A percentile compares a stretch with the other conserved stretches of the same genome.
These are phyloP conservation scores for Drosophila obscura DNA, from an alignment of 1,140 invertebrate species.

Conservation along the genomic window DNA sequence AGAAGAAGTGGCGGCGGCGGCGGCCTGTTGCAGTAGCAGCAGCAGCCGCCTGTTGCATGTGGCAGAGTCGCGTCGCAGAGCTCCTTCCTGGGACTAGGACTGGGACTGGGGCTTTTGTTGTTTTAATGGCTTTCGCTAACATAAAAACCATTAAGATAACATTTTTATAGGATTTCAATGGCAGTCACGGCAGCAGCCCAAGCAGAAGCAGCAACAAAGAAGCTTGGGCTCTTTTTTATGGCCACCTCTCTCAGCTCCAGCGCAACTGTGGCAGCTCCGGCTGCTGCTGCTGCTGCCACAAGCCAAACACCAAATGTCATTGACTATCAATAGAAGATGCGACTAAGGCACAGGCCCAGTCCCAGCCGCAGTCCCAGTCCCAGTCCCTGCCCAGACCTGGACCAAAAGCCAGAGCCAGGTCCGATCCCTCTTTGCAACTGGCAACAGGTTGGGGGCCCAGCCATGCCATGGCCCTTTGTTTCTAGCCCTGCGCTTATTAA, in stretches of 20 bases:
- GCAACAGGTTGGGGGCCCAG: slow-evolving; percentile 41
- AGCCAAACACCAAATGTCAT: slow-evolving; percentile 80
- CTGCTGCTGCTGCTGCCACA: slow-evolving; percentile 62
- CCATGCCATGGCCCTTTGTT: slow-evolving; percentile 63
- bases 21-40: slow-evolving; percentile 36
- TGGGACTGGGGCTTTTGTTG: slow-evolving; percentile 69
- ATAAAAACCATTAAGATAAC: slow-evolving; percentile 84
- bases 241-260: slow-evolving; percentile 46
- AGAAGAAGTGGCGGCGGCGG: slow-evolving; percentile 53
- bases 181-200: slow-evolving; percentile 71
- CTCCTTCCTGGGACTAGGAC: slow-evolving; percentile 40
- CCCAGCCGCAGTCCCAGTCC: background rate
- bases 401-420: slow-evolving; percentile 33
- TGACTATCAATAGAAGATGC: slow-evolving; percentile 82
- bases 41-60: slow-evolving; percentile 31
- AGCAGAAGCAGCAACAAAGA: slow-evolving; percentile 66
- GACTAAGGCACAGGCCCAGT: slow-evolving; percentile 59
- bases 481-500: slow-evolving; percentile 79
- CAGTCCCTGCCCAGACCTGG: slow-evolving; percentile 22
- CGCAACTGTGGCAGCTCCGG: slow-evolving; percentile 28
- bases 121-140: slow-evolving; percentile 83
- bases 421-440: slow-evolving; percentile 30
- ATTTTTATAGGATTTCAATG: slow-evolving; percentile 84
- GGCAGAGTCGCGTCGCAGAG: slow-evolving; percentile 39
- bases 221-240: slow-evolving; percentile 76